These are phyloP conservation scores for Harpagoxenus sublaevis DNA, from an alignment of 2,888 invertebrate species.

Conservation along the genomic window DNA sequence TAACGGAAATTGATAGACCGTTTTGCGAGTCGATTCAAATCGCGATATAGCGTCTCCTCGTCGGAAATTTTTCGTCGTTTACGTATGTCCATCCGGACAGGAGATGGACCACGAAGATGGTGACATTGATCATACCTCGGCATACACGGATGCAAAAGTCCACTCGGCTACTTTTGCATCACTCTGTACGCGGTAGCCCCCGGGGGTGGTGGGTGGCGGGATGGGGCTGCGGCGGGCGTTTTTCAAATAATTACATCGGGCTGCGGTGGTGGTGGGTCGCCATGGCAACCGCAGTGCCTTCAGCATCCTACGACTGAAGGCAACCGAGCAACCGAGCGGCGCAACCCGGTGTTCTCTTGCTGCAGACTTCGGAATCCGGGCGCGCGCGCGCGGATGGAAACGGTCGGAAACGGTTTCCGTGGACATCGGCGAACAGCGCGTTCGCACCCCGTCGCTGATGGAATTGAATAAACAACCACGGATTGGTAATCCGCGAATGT, in stretches of 20 bases:
- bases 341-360: slow-evolving; percentile 74
- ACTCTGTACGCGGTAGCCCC: slow-evolving; percentile 71
- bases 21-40: background rate
- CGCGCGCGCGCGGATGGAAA: slow-evolving; percentile 36
- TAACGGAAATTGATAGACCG: background rate
- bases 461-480: slow-evolving; percentile 50
- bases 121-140: slow-evolving; percentile 30
- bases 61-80: background rate
- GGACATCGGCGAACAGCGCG: slow-evolving; percentile 60
- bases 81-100: background rate
- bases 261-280: slow-evolving; percentile 84
- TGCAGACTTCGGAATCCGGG: slow-evolving; percentile 52
- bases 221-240: slow-evolving; percentile 84
- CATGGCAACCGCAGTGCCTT: slow-evolving; percentile 86
- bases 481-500: slow-evolving; percentile 56
- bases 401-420: slow-evolving; percentile 60
- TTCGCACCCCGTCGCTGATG: slow-evolving; percentile 37
- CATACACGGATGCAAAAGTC: slow-evolving; percentile 53
- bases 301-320: slow-evolving; percentile 79
- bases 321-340: slow-evolving; percentile 78
- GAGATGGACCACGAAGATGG: background rate
- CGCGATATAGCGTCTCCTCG: background rate
- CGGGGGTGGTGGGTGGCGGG: slow-evolving; percentile 60
- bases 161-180: slow-evolving; percentile 72
- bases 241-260: slow-evolving; percentile 87